Conservation (phyloP, 2,888 invertebrate species). For the Hedya salicella region DNA sequence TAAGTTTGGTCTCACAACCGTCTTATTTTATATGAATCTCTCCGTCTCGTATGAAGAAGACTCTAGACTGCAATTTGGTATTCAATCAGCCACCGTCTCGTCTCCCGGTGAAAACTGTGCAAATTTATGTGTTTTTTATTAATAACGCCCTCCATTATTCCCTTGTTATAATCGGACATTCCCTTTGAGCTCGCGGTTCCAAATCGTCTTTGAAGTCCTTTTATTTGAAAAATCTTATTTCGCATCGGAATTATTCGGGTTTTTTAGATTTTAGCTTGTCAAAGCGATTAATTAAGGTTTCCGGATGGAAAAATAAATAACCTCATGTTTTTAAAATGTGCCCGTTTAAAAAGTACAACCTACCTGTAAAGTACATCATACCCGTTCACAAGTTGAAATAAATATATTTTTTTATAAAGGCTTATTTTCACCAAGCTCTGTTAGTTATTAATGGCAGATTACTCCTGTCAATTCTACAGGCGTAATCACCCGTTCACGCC, state of each 20-base stretch:
- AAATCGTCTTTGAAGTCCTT: conserved; percentile 32
- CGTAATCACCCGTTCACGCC: no score
- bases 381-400: no score
- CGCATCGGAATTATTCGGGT: conserved; percentile 27
- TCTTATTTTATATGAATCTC: neutral
- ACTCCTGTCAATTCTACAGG: no score
- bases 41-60: conserved; percentile 52
- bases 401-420: no score
- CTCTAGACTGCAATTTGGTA: conserved; percentile 66
- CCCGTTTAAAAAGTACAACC: no score
- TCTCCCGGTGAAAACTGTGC: conserved; percentile 53
- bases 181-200: conserved; percentile 28
- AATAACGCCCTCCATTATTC: conserved; percentile 44
- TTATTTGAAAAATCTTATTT: conserved; percentile 39
- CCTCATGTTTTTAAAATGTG: no score
- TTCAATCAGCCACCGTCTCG: conserved; percentile 69
- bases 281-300: conserved; percentile 24
- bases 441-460: no score
- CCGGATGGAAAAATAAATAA: neutral
- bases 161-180: conserved; percentile 38
- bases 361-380: no score
- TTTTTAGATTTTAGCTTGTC: conserved; percentile 21
- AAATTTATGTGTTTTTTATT: conserved; percentile 59
- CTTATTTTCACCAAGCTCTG: no score
- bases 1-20: neutral